phyloP scores from a whole-genome alignment of 2,797 vertebrate genomes.

The Gobio occitaniae region DNA sequence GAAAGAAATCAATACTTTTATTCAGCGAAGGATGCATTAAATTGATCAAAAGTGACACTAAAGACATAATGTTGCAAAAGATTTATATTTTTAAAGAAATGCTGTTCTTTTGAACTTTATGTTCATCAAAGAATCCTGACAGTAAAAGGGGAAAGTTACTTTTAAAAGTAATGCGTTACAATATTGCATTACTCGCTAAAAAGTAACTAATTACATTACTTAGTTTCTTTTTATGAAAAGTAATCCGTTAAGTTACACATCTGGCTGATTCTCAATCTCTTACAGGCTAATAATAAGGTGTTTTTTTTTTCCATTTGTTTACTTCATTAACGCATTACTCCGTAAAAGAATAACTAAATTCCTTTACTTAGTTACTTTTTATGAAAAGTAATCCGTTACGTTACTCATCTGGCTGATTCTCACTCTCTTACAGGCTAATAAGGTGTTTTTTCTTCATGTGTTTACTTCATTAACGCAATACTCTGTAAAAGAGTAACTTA shows the following conservation, averaged over 20 bases:
- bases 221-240: not conserved
- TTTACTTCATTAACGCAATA: too few species aligned
- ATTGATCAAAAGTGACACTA: not conserved
- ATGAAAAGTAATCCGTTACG: not conserved
- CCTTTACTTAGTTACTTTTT: not conserved
- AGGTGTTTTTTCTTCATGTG: too few species aligned
- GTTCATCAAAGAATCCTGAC: not conserved
- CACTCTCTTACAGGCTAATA: not conserved
- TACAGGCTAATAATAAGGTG: not conserved
- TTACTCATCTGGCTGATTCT: not conserved
- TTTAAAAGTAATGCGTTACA: not conserved
- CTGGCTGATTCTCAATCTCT: not conserved
- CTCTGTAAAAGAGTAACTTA: too few species aligned
- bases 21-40: not conserved
- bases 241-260: not conserved
- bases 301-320: too few species aligned
- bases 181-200: not conserved
- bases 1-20: not conserved
- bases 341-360: not conserved
- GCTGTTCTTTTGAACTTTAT: not conserved
- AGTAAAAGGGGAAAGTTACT: not conserved
- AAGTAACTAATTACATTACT: not conserved
- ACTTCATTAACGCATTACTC: too few species aligned
- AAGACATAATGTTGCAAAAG: not conserved
- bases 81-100: not conserved